Percentiles rank a stretch among this genome's conserved stretches.
phyloP scores from a whole-genome alignment of 1,140 invertebrate genomes.

The Periplaneta americana region DNA sequence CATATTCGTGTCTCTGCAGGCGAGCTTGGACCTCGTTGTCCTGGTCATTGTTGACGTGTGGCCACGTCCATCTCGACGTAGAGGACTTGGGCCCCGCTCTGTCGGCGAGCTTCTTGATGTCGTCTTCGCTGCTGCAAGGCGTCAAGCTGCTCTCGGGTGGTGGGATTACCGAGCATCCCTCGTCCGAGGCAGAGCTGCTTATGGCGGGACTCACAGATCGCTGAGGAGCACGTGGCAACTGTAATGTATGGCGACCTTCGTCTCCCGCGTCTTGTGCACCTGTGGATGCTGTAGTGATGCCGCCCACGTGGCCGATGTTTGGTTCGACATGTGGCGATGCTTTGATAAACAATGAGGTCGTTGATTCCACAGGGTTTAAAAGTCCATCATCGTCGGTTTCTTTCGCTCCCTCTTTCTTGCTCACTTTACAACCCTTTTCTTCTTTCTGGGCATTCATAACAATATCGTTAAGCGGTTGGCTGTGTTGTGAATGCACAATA shows the following conservation, averaged over 20 bases:
- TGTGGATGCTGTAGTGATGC: neutral
- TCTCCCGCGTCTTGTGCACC: neutral
- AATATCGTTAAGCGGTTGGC: neutral
- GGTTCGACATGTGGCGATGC: neutral
- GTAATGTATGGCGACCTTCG: neutral
- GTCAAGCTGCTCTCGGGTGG: constrained; percentile 25
- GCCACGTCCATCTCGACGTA: constrained; percentile 19
- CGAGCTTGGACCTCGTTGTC: neutral
- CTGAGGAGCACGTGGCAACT: constrained; percentile 22
- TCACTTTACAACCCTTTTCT: neutral
- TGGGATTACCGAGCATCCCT: constrained; percentile 19
- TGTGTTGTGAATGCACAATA: neutral
- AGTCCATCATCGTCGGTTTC: neutral
- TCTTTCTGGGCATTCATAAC: too few relatives aligned
- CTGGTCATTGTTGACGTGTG: neutral
- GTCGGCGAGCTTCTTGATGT: too few relatives aligned
- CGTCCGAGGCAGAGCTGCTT: too few relatives aligned
- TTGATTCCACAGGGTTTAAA: neutral
- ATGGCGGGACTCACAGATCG: neutral
- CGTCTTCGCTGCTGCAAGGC: constrained; percentile 33
- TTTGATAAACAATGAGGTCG: neutral
- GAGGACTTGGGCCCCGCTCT: constrained; percentile 32
- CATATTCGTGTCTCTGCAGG: neutral
- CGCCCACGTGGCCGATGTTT: neutral
- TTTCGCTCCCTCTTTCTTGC: neutral